phyloP scores from a whole-genome alignment of 2,797 vertebrate genomes.

The Columba guinea region DNA sequence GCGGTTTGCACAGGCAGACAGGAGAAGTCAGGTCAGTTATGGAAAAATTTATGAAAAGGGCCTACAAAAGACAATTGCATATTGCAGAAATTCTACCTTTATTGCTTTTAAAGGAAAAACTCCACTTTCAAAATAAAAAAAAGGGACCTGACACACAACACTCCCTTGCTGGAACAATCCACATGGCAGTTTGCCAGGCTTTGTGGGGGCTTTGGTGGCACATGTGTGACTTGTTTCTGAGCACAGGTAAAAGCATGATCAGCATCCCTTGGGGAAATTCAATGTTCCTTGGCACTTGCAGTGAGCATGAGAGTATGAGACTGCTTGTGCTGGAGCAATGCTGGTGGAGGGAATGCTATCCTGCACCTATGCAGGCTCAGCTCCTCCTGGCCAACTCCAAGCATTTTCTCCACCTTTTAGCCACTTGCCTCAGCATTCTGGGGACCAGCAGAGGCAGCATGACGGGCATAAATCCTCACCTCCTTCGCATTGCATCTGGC shows the following conservation, averaged over 20 bases:
- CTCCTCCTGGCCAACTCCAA: background rate
- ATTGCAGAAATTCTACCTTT: background rate
- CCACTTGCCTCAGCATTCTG: background rate
- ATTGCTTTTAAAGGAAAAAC: background rate
- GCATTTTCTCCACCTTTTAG: background rate
- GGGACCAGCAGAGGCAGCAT: background rate
- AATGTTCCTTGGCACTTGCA: background rate
- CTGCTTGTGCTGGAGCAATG: background rate
- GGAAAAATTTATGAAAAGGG: accelerated
- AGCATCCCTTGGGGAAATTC: background rate
- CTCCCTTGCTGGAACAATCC: accelerated
- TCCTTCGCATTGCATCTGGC: accelerated
- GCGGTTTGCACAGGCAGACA: background rate
- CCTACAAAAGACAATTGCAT: background rate
- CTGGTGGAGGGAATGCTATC: background rate
- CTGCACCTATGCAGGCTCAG: background rate
- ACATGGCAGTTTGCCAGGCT: background rate
- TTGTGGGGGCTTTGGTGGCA: background rate
- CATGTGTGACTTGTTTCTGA: background rate
- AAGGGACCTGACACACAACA: background rate
- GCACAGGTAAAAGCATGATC: background rate
- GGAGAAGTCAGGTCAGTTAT: background rate
- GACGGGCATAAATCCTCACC: accelerated
- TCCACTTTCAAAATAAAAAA: background rate
- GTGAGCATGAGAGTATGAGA: accelerated